Evolutionary conservation across 2,888 invertebrate species (phyloP), one percentile per base, ranked within the genome.

Genomic region (Microctonus aethiopoides): DNA sequence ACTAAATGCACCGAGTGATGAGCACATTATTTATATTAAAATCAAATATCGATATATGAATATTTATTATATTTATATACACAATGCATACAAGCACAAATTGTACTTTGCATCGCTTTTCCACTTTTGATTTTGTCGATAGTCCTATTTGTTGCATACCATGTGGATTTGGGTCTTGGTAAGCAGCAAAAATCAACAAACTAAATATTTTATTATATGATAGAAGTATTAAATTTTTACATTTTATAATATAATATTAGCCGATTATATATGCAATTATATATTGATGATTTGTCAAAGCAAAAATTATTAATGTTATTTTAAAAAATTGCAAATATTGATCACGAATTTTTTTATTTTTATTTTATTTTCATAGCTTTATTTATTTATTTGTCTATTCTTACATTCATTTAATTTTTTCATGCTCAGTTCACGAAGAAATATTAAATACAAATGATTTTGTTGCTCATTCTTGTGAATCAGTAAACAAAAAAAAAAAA

Each of bases 141-240:
- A 86, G 85, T 86, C 85, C 84, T 86, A 86, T 86, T 86, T 86
- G 84, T 86, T 86, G 85, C 86, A 86, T 86, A 86, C 86, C 84
- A 86, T 86, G 86, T 86, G 86, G 86, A 86, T 86, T 86, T 86
- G 85, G 86, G 86, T 86, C 79, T 86, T 86, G 86, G 86, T 86
- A 86, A 86, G 86, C 86, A 85, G 79, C 75, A 75, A 76, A 72
- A 76, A 54, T 75, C 69, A 75, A 72, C 72, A 74, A 72, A 72
- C 65, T 71, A 41, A 63, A 26, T 41, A 29, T 68, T 57, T 41
- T 61, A 24, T 34, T 61, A 24, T n/a, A 29, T n/a, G n/a, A 62
- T 46, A 13, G 62, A 62, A 24, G 10, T 39, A 62, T 39, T 24
- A n/a, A 39, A 41, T 10, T 41, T 41, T 29, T 29, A 29, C 29